phyloP scores from a whole-genome alignment of 2,113 vertebrate genomes.

The Dendropsophus ebraccatus region DNA sequence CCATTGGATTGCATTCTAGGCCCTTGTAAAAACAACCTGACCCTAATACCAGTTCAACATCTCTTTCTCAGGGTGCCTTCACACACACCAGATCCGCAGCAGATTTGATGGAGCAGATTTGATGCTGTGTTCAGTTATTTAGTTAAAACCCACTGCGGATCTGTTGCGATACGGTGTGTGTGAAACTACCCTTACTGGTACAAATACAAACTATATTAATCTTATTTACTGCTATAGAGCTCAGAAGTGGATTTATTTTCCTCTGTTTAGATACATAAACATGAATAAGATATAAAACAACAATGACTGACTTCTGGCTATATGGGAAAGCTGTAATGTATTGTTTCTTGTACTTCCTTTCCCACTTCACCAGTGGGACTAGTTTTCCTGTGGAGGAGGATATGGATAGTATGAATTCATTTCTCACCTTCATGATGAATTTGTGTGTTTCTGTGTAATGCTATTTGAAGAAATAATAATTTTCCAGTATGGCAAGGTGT shows the following conservation, averaged over 20 bases:
- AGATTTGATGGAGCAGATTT: no score
- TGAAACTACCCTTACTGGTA: no score
- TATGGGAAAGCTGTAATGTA: background rate
- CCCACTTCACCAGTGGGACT: background rate
- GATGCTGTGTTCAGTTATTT: no score
- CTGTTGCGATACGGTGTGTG: no score
- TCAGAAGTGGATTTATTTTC: background rate
- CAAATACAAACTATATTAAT: no score
- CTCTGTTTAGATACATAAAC: background rate
- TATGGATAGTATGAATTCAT: background rate
- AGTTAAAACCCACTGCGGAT: no score
- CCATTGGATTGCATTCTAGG: background rate
- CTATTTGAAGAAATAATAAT: background rate
- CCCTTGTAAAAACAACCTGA: background rate
- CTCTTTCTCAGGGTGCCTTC: background rate
- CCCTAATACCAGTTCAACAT: background rate
- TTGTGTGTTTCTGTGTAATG: background rate
- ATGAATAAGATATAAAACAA: background rate
- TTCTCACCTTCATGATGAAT: background rate
- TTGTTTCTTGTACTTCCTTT: conserved; percentile 31
- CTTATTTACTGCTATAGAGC: background rate
- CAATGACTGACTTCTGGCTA: background rate
- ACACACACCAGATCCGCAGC: no score
- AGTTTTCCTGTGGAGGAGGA: conserved; percentile 2
- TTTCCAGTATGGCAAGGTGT: background rate